A percentile compares a stretch with the other conserved stretches of the same genome.
Conservation (phyloP, 2,113 vertebrate species). For the Chamaea fasciata region DNA sequence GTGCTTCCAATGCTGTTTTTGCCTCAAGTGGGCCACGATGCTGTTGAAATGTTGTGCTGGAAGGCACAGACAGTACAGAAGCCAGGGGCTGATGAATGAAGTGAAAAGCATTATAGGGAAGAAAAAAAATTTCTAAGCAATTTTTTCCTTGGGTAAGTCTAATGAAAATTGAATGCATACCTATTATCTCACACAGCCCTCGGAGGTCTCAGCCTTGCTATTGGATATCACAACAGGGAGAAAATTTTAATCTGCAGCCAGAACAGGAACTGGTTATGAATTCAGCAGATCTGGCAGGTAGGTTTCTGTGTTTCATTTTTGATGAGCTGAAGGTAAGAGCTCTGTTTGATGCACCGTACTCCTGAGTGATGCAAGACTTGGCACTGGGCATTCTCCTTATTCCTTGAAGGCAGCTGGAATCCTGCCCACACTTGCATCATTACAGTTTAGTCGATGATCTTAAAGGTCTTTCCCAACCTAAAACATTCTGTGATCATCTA, state of each 20-base stretch:
- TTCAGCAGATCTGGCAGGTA: background rate
- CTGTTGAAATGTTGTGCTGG: background rate
- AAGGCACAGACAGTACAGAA: background rate
- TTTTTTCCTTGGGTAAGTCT: background rate
- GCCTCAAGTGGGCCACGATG: background rate
- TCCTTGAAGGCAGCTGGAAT: background rate
- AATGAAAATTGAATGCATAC: rapidly evolving
- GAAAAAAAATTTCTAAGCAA: rapidly evolving
- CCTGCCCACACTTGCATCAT: background rate
- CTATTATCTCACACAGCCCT: background rate
- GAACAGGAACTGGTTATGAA: background rate
- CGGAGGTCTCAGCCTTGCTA: background rate
- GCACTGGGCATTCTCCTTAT: background rate
- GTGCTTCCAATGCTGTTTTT: background rate
- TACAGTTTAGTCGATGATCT: background rate
- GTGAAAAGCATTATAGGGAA: rapidly evolving
- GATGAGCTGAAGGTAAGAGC: background rate
- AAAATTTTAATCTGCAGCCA: background rate
- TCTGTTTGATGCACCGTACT: background rate
- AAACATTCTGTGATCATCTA: background rate
- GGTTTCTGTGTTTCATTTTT: background rate
- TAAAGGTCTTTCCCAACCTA: background rate
- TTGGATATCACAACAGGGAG: background rate
- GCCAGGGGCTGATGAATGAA: background rate
- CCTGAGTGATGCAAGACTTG: background rate